A percentile compares a stretch with the other conserved stretches of the same genome.
Evolutionary conservation across 2,113 vertebrate species (phyloP).

Genomic region (Oncorhynchus nerka): DNA sequence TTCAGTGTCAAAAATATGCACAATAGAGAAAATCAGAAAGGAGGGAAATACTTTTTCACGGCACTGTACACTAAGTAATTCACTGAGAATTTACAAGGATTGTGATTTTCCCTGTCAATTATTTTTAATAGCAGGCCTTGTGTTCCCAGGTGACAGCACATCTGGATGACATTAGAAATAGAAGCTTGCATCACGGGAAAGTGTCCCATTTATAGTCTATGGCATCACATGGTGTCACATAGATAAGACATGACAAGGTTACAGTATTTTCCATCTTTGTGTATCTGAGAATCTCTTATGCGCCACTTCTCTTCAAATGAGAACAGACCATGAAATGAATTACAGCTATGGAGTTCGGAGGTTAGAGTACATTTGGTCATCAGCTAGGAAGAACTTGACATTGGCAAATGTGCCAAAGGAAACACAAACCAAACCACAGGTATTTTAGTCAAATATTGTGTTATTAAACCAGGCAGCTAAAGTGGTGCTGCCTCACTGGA

Average conservation of each 20-base stretch:
- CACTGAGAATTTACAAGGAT: neutral
- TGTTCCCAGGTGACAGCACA: conserved; percentile 20
- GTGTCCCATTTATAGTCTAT: conserved; percentile 50
- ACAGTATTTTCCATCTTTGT: conserved; percentile 58
- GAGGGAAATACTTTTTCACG: too few relatives aligned
- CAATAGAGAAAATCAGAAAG: too few relatives aligned
- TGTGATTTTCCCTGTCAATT: neutral
- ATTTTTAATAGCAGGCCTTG: neutral
- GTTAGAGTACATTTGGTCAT: conserved; percentile 6
- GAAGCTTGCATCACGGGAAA: conserved; percentile 14
- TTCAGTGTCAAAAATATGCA: too few relatives aligned
- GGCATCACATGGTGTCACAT: neutral
- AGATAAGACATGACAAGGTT: conserved; percentile 26
- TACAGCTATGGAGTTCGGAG: conserved; percentile 6
- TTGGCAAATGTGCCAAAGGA: conserved; percentile 38
- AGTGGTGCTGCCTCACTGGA: conserved; percentile 54
- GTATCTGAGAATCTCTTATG: conserved; percentile 33
- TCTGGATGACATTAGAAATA: conserved; percentile 29
- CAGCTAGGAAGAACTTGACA: conserved; percentile 45
- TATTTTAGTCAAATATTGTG: conserved; percentile 44
- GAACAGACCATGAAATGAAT: neutral
- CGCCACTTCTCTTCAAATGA: conserved; percentile 20
- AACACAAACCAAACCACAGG: conserved; percentile 39
- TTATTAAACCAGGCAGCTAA: conserved; percentile 28
- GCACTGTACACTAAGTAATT: neutral